phyloP scores from a whole-genome alignment of 2,797 vertebrate species.

The Chloroceryle inda region DNA sequence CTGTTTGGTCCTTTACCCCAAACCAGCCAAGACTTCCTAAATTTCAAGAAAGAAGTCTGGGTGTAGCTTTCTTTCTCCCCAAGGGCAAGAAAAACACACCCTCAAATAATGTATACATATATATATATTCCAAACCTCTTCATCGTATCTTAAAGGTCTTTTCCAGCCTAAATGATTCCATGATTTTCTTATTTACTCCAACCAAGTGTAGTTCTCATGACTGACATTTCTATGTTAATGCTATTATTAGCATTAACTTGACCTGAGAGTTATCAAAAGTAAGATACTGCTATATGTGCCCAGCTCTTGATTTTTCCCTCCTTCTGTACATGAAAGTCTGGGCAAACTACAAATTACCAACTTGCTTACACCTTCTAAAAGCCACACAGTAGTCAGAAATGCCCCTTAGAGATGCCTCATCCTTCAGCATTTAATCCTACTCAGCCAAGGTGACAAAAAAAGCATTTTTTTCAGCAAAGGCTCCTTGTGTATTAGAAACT shows the following conservation, averaged over 20 bases:
- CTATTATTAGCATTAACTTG: not conserved
- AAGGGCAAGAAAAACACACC: not conserved
- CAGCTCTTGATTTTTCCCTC: not conserved
- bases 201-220: not conserved
- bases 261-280: not conserved
- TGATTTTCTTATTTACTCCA: not conserved
- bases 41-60: not conserved
- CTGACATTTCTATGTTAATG: not conserved
- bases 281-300: accelerated
- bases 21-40: not conserved
- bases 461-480: not conserved
- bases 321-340: not conserved
- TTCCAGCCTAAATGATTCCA: not conserved
- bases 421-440: not conserved
- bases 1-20: not conserved
- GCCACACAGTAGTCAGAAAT: not conserved
- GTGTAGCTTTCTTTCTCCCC: not conserved
- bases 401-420: not conserved
- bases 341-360: not conserved
- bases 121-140: not conserved
- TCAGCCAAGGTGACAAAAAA: not conserved
- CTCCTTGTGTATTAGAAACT: not conserved
- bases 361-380: not conserved
- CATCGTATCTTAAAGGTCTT: not conserved
- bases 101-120: not conserved